Percentiles rank a stretch among this genome's conserved stretches.
Conservation (phyloP, 2,797 vertebrate species). For the Pteronotus mesoamericanus region DNA sequence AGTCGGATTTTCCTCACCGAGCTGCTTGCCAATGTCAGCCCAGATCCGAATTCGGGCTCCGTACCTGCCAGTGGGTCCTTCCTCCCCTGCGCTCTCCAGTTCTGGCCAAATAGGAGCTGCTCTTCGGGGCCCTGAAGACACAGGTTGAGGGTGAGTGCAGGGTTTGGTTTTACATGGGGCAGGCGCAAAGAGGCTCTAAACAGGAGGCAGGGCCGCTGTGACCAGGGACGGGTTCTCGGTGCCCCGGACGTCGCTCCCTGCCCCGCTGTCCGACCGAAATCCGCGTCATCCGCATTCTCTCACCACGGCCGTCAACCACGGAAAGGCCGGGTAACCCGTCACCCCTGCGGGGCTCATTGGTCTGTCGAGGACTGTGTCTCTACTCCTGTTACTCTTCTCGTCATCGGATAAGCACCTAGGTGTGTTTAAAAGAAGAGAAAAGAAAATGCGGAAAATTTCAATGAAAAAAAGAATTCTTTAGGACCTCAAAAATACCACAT, state of each 20-base stretch:
- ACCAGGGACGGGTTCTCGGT: neutral
- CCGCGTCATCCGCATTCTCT: neutral
- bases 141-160: neutral
- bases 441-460: neutral
- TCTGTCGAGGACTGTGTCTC: neutral
- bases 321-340: neutral
- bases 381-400: neutral
- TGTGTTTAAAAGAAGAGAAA: neutral
- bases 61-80: neutral
- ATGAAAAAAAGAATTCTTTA: neutral
- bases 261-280: neutral
- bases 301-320: neutral
- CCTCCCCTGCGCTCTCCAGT: neutral
- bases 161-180: neutral
- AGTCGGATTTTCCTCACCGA: neutral
- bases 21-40: neutral
- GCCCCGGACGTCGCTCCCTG: neutral
- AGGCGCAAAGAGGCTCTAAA: neutral
- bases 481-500: neutral
- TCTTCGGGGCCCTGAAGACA: neutral
- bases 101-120: neutral
- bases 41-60: neutral
- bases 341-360: neutral
- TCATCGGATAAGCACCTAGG: neutral
- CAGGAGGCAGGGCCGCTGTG: neutral